Conservation (phyloP, 2,797 vertebrate genomes). For the Furcifer pardalis region DNA sequence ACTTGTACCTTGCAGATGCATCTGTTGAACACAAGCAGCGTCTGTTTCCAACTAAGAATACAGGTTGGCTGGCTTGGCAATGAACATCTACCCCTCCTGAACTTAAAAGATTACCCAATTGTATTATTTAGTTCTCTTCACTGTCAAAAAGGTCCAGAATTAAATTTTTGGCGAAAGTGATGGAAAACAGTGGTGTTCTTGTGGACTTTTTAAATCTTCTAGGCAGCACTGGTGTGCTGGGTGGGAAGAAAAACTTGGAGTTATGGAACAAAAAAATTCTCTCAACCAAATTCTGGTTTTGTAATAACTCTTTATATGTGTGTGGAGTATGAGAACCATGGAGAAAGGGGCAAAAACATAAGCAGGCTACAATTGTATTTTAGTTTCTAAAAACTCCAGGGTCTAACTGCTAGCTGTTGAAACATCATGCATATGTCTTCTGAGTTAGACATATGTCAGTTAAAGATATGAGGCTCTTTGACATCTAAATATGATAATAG, state of each 20-base stretch:
- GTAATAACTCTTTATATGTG: neutral
- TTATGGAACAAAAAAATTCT: no score
- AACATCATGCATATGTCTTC: no score
- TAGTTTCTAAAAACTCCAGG: neutral
- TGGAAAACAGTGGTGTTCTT: neutral
- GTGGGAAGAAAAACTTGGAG: no score
- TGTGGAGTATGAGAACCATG: neutral
- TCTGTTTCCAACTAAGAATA: neutral
- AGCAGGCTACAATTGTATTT: neutral
- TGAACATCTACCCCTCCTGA: neutral
- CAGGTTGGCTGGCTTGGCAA: neutral
- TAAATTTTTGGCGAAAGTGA: neutral
- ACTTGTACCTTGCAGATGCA: neutral
- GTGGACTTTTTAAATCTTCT: no score
- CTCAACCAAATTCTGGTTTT: neutral
- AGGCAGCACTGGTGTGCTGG: no score
- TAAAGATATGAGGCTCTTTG: no score
- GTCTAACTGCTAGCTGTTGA: no score
- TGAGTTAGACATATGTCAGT: no score
- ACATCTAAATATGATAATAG: no score
- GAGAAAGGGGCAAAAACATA: neutral
- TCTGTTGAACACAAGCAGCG: neutral
- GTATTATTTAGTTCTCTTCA: neutral
- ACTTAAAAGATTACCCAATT: neutral
- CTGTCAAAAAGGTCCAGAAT: neutral